Percentiles rank a stretch among this genome's conserved stretches.
Conservation (phyloP, 1,140 invertebrate genomes). For the Caerostris darwini region DNA sequence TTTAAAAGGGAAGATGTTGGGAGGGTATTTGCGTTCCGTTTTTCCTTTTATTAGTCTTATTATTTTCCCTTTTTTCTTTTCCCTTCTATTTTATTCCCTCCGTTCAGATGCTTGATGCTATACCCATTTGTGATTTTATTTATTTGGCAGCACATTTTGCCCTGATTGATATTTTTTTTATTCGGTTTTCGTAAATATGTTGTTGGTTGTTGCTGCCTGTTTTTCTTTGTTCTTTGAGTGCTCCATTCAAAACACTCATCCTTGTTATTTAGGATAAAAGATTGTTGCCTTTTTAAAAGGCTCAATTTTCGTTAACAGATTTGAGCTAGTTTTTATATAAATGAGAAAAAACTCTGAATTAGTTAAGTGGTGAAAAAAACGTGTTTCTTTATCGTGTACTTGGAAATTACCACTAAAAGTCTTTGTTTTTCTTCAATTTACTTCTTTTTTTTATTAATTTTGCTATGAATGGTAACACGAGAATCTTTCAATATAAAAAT, state of each 20-base stretch:
- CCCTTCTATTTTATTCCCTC: neutral
- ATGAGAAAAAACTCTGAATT: neutral
- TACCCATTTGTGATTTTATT: conserved; percentile 14
- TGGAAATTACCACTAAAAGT: neutral
- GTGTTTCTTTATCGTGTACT: neutral
- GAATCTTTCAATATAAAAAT: no score
- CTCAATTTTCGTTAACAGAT: neutral
- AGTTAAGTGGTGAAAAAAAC: neutral
- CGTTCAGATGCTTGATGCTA: conserved; percentile 11
- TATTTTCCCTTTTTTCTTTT: neutral
- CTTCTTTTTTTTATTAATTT: neutral
- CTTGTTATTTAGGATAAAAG: neutral
- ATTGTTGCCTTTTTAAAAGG: neutral
- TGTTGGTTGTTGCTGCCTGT: neutral
- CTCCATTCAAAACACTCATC: neutral
- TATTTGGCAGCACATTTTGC: neutral
- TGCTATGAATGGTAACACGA: neutral
- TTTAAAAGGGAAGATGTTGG: conserved; percentile 2
- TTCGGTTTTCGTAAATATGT: neutral
- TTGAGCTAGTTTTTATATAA: neutral
- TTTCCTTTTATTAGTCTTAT: conserved; percentile 21
- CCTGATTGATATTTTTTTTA: conserved; percentile 37
- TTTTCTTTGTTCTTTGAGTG: conserved; percentile 9
- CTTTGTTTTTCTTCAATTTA: neutral
- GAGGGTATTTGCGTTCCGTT: neutral